phyloP scores from a whole-genome alignment of 1,140 invertebrate species.

The Lucilia cuprina region DNA sequence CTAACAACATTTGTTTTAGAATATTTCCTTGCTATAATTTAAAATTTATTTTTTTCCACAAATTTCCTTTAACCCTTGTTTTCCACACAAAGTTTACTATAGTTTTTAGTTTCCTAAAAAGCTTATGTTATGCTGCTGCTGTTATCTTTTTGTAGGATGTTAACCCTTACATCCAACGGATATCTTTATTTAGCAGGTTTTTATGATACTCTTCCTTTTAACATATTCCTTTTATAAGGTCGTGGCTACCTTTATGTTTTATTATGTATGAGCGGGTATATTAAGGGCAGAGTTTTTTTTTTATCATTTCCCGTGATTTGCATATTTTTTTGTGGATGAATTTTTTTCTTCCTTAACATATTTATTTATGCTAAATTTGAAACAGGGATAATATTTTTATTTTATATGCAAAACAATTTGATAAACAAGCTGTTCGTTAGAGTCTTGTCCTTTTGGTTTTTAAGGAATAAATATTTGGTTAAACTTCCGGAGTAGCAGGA shows the following conservation, averaged over 20 bases:
- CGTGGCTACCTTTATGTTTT: background rate
- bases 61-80: too few relatives aligned
- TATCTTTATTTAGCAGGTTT: background rate
- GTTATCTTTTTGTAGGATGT: background rate
- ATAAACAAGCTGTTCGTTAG: background rate
- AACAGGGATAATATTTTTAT: constrained; percentile 24
- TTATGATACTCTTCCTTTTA: background rate
- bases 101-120: too few relatives aligned
- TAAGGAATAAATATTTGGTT: background rate
- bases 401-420: constrained; percentile 24
- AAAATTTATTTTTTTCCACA: background rate
- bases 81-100: too few relatives aligned
- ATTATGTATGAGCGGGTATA: background rate
- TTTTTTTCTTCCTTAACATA: background rate
- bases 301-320: constrained; percentile 1
- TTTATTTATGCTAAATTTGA: constrained; percentile 20
- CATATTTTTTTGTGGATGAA: background rate
- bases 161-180: background rate
- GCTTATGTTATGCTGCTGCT: background rate
- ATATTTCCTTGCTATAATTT: background rate
- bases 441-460: background rate
- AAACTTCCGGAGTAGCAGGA: too few relatives aligned
- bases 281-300: background rate
- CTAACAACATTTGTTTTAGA: background rate
- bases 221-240: background rate